Percentiles rank a stretch among this genome's conserved stretches.
phyloP scores from a whole-genome alignment of 2,113 vertebrate species.

The Callospermophilus lateralis region DNA sequence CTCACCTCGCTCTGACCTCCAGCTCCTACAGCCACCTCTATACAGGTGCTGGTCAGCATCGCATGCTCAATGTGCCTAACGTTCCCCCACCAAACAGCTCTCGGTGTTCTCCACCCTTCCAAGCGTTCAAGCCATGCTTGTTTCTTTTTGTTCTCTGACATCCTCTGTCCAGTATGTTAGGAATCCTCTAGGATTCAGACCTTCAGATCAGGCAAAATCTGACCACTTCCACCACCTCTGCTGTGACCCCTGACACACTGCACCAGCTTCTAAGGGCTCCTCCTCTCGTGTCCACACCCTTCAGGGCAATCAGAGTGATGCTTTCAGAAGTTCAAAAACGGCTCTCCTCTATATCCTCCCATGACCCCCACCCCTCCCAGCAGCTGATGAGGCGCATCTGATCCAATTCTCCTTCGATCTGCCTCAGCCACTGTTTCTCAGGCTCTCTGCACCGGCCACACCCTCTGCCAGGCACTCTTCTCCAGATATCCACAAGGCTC shows the following conservation, averaged over 20 bases:
- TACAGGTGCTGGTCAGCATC: neutral
- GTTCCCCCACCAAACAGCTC: accelerated
- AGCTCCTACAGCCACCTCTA: neutral
- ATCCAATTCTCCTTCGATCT: neutral
- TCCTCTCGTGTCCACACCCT: neutral
- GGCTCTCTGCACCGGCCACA: neutral
- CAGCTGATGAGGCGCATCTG: neutral
- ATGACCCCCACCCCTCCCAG: neutral
- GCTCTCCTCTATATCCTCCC: neutral
- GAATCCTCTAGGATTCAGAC: neutral
- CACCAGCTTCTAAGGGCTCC: neutral
- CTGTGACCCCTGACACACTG: accelerated
- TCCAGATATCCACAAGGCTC: neutral
- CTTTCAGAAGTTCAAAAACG: neutral
- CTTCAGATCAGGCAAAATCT: neutral
- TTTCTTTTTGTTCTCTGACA: neutral
- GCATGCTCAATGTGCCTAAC: neutral
- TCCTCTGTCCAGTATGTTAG: neutral
- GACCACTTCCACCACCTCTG: neutral
- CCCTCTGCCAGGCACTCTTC: neutral
- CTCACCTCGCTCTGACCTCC: neutral
- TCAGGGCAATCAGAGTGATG: neutral
- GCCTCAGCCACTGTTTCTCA: neutral
- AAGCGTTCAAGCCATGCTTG: neutral
- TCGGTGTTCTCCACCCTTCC: neutral